These are phyloP conservation scores for Liolophura sinensis DNA, from an alignment of 1,140 invertebrate genomes.

Conservation along the genomic window DNA sequence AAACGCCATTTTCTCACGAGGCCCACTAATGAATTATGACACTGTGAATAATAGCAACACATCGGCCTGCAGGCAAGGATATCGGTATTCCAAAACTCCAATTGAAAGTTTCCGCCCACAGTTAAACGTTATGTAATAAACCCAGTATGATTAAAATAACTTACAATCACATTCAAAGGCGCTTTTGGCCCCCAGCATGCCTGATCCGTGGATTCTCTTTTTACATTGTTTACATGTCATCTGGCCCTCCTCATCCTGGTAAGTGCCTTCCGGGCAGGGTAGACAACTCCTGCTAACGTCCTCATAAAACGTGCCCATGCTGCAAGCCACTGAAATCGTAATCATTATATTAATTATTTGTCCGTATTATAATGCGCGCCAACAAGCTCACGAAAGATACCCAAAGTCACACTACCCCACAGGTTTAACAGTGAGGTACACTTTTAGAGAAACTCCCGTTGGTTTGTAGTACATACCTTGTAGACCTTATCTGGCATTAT, in stretches of 20 bases:
- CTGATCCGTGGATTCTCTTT: slow-evolving; percentile 70
- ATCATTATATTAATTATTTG: neutral
- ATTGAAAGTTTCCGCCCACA: neutral
- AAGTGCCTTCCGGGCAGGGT: slow-evolving; percentile 85
- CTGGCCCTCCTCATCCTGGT: slow-evolving; percentile 92
- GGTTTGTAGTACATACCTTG: too few relatives aligned
- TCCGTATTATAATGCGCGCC: too few relatives aligned
- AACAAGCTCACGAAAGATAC: too few relatives aligned
- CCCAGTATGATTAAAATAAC: neutral
- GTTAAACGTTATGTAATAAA: neutral
- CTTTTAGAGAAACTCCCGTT: too few relatives aligned
- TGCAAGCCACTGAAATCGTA: slow-evolving; percentile 80
- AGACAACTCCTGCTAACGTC: slow-evolving; percentile 74
- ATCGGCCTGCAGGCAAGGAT: neutral
- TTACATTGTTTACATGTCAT: slow-evolving; percentile 86
- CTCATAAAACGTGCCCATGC: slow-evolving; percentile 88
- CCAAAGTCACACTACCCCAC: too few relatives aligned
- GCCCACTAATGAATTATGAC: too few relatives aligned
- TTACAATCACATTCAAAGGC: slow-evolving; percentile 86
- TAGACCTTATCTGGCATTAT: too few relatives aligned
- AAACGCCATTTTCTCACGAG: too few relatives aligned
- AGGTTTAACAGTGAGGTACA: too few relatives aligned
- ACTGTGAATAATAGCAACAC: too few relatives aligned
- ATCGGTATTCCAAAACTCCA: neutral
- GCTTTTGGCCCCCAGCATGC: slow-evolving; percentile 68